These are phyloP conservation scores for Tetragnatha versicolor DNA, from an alignment of 1,140 invertebrate genomes.

Conservation along the genomic window DNA sequence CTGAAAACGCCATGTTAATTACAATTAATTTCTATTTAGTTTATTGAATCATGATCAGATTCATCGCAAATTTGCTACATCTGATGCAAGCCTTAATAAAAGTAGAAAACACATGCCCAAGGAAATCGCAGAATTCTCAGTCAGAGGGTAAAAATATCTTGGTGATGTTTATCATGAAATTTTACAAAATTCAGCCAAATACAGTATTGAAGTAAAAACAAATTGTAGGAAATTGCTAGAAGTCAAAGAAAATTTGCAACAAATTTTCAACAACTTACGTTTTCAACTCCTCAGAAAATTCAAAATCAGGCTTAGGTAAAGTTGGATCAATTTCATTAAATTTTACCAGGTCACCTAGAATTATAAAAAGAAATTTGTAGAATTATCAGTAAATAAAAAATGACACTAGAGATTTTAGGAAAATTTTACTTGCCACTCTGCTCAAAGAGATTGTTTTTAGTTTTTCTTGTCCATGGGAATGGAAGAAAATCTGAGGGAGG, in stretches of 20 bases:
- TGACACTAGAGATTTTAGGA: constrained; percentile 11
- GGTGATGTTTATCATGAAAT: too few relatives aligned
- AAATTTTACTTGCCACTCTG: constrained; percentile 26
- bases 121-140: too few relatives aligned
- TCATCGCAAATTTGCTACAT: too few relatives aligned
- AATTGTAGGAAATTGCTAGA: too few relatives aligned
- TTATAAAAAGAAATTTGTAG: neutral
- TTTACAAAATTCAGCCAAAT: too few relatives aligned
- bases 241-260: neutral
- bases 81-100: too few relatives aligned
- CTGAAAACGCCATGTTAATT: too few relatives aligned
- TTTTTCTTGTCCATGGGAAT: constrained; percentile 50
- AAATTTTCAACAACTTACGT: neutral
- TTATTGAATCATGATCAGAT: too few relatives aligned
- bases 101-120: too few relatives aligned
- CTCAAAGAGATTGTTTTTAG: constrained; percentile 40
- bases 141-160: too few relatives aligned
- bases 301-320: constrained; percentile 35
- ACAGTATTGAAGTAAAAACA: too few relatives aligned
- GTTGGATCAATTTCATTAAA: constrained; percentile 9
- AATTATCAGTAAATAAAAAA: neutral
- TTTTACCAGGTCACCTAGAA: constrained; percentile 11
- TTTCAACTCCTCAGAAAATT: constrained; percentile 48
- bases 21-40: too few relatives aligned
- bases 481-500: constrained; percentile 52